Conservation (phyloP, 2,113 vertebrate species). For the Paramormyrops kingsleyae region DNA sequence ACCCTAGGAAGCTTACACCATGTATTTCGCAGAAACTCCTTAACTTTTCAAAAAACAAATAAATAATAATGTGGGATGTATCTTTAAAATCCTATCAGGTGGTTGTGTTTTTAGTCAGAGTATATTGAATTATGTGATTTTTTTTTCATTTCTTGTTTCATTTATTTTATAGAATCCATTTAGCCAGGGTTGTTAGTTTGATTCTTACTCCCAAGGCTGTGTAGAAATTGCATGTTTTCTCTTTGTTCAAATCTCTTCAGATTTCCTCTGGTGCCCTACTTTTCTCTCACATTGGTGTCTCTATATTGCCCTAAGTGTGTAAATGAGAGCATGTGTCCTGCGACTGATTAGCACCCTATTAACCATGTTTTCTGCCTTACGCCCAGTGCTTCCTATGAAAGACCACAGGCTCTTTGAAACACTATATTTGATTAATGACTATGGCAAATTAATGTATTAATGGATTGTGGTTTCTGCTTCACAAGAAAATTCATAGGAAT, state of each 20-base stretch:
- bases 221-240: background rate
- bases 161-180: background rate
- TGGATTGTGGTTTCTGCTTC: conserved; percentile 3
- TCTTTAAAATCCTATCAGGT: background rate
- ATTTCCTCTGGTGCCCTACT: background rate
- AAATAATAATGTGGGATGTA: background rate
- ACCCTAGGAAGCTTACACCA: conserved; percentile 26
- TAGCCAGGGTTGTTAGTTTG: background rate
- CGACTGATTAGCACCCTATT: background rate
- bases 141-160: background rate
- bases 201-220: background rate
- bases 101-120: background rate
- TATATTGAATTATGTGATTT: background rate
- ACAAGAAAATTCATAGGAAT: background rate
- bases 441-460: background rate
- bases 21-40: conserved; percentile 36
- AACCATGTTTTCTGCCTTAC: background rate
- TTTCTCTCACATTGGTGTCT: background rate
- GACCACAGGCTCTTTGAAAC: background rate
- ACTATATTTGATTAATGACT: background rate
- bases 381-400: background rate
- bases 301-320: background rate
- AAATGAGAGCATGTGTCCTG: background rate
- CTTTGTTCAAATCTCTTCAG: background rate
- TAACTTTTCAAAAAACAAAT: conserved; percentile 5